Base-by-base conservation (phyloP, 2,888 invertebrate species). In the Drosophila birchii region DNA sequence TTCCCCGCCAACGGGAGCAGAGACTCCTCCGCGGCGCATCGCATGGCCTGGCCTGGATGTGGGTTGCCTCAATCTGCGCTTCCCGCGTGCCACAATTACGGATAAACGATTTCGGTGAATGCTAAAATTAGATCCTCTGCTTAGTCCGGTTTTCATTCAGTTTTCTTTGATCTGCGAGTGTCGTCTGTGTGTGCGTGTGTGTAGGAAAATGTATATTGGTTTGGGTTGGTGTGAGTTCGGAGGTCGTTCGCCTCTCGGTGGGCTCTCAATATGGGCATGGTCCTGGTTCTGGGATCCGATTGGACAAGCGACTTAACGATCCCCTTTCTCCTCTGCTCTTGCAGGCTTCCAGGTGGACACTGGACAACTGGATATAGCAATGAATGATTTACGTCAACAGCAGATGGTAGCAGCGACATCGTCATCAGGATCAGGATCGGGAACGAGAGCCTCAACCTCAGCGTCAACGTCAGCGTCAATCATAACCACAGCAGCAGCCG, bases 361-460 rank as follows among this genome's bases (percentile, higher is more conserved):
- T 76, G 82, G 86, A 87, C 70, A 80, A 85, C 80, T 72, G 86
- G 55, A 59, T 57, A 72, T 70, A 86, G 86, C 79, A 87, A 86
- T 86, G 86, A 86, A 86, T 86, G 86, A 89, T 89, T 87, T 86
- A 86, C 86, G 89, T 75, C 86, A 89, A 61, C 86, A 86, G 62
- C 85, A 86, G 71, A 87, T 88, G 86, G 89, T 87, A 82, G 86
- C 88, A 87, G 89, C 88, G 78, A 86, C 87, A 86, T 87, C 86
- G 70, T 89, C 86, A 54, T 80, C 86, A 77, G 79, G 69, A 58
- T 84, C 61, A 75, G 59, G 71, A 78, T 74, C 76, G 29, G 64
- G 64, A 64, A 49, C 64, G 20, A 20, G 34, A 68, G 72, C 78
- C 64, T 66, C 70, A 78, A 59, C 80, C 18, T 39, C 39, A 39